Percentiles rank a stretch among this genome's conserved stretches.
These are phyloP conservation scores for Polyergus mexicanus DNA, from an alignment of 1,140 invertebrate species.

Conservation along the genomic window DNA sequence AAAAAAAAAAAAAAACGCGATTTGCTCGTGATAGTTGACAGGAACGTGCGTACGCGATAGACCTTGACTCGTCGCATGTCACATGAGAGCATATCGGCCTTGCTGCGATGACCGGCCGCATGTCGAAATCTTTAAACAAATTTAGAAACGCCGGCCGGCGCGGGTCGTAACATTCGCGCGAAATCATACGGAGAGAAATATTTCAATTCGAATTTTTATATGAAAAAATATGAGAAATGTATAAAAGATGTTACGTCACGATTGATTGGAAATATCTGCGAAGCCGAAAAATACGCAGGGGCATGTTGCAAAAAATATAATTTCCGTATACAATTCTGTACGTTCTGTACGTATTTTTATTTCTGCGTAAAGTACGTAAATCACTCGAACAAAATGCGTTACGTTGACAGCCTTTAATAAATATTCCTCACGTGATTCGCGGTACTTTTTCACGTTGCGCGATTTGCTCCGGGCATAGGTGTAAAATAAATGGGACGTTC, in stretches of 20 bases:
- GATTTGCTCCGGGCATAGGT: constrained; percentile 18
- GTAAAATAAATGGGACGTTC: constrained; percentile 5
- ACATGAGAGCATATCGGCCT: constrained; percentile 51
- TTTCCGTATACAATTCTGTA: background rate
- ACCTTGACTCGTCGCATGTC: constrained; percentile 75
- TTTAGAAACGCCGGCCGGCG: constrained; percentile 36
- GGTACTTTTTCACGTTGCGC: background rate
- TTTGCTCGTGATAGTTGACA: constrained; percentile 51
- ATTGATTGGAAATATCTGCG: background rate
- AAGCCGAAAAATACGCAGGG: background rate
- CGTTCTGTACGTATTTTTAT: background rate
- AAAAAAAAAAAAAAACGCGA: background rate
- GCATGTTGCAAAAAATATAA: background rate
- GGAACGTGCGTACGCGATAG: constrained; percentile 67
- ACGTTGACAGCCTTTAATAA: background rate
- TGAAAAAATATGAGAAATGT: background rate
- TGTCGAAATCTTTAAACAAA: constrained; percentile 49
- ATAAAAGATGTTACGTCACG: background rate
- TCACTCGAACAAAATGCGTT: background rate
- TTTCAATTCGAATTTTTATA: background rate
- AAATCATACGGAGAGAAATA: background rate
- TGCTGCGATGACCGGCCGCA: background rate
- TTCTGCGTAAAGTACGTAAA: background rate
- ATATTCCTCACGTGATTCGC: background rate
- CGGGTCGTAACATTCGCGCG: background rate